phyloP scores from a whole-genome alignment of 1,140 invertebrate species.

The Meloidogyne floridensis region DNA sequence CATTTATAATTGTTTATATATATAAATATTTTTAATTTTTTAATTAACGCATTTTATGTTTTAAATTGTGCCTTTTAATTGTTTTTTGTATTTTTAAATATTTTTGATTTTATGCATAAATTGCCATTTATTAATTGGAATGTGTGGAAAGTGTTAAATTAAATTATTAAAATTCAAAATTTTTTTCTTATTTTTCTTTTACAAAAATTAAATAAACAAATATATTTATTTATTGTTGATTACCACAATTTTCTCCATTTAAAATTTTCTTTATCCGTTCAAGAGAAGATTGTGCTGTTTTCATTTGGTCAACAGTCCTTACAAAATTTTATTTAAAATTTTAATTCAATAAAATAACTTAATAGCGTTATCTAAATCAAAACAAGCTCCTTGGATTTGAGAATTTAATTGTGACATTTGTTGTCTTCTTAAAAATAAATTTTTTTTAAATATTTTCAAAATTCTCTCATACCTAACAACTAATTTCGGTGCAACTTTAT shows the following conservation, averaged over 20 bases:
- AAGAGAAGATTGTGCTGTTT: constrained; percentile 66
- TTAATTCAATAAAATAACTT: constrained; percentile 37
- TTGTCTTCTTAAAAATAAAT: constrained; percentile 9
- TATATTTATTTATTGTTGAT: not conserved
- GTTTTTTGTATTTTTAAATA: not conserved
- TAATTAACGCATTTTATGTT: not conserved
- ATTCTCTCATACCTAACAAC: constrained; percentile 41
- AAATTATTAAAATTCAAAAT: too few species aligned
- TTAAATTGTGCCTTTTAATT: not conserved
- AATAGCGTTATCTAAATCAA: constrained; percentile 56
- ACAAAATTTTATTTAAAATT: constrained; percentile 23
- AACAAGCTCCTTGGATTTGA: constrained; percentile 51
- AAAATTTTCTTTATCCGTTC: constrained; percentile 67
- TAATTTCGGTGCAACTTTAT: constrained; percentile 68
- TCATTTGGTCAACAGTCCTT: constrained; percentile 68
- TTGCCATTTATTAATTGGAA: not conserved
- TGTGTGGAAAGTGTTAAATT: too few species aligned
- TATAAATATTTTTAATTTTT: not conserved
- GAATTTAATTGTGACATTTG: constrained; percentile 50
- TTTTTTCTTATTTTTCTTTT: too few species aligned
- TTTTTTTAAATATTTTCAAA: not conserved
- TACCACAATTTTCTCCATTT: not conserved
- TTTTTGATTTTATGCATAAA: not conserved
- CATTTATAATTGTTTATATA: not conserved
- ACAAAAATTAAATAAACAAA: too few species aligned